phyloP scores from a whole-genome alignment of 2,797 vertebrate species.

The Gallinago nigripennis region DNA sequence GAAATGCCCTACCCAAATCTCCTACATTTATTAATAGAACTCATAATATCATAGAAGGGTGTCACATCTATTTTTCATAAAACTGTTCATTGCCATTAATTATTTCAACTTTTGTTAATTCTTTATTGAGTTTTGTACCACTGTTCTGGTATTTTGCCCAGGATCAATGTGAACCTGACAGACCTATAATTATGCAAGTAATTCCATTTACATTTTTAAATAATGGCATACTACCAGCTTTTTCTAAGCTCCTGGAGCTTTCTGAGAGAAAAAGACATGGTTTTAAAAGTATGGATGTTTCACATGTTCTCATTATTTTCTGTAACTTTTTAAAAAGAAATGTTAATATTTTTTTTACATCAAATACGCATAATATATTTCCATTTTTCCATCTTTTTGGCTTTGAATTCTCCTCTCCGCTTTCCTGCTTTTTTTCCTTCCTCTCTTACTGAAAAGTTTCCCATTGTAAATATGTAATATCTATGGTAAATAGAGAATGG shows the following conservation, averaged over 20 bases:
- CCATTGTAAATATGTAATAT: too few relatives aligned
- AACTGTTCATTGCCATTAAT: background rate
- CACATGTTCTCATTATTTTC: background rate
- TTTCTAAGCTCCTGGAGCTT: background rate
- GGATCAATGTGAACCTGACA: background rate
- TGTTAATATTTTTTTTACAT: background rate
- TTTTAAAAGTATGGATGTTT: background rate
- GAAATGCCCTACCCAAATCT: background rate
- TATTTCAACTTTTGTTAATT: background rate
- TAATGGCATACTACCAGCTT: background rate
- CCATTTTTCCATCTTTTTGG: background rate
- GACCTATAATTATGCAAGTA: background rate
- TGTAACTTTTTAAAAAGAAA: background rate
- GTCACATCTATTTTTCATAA: background rate
- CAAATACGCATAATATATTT: background rate
- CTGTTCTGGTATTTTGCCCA: background rate
- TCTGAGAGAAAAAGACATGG: background rate
- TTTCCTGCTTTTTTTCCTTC: background rate
- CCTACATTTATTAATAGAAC: background rate
- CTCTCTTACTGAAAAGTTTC: background rate
- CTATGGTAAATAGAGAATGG: background rate
- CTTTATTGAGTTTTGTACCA: background rate
- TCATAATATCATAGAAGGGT: background rate
- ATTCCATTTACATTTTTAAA: background rate
- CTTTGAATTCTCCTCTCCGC: background rate